Percentiles rank a stretch among this genome's conserved stretches.
Evolutionary conservation across 2,797 vertebrate genomes (phyloP).

Genomic region (Chelmon rostratus): DNA sequence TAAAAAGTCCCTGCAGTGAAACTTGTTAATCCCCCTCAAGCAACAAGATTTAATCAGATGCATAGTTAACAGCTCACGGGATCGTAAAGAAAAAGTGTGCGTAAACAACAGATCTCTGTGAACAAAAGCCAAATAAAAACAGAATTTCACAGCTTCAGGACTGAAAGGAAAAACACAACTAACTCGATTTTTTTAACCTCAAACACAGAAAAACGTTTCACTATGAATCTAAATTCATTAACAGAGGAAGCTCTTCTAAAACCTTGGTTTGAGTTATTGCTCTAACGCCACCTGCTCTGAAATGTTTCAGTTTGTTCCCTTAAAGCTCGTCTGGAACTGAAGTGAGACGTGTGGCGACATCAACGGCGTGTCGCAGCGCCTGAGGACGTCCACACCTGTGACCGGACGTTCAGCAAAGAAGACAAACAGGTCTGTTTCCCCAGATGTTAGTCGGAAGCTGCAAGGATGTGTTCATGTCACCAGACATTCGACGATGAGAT

Average conservation of each 20-base stretch:
- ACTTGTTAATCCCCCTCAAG: not conserved
- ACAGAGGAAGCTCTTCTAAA: not conserved
- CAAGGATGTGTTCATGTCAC: too few species aligned
- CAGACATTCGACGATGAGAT: too few species aligned
- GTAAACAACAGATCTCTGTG: conserved; percentile 27
- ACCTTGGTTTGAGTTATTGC: not conserved
- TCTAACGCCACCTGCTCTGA: not conserved
- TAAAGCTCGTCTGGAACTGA: not conserved
- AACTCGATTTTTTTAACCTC: not conserved
- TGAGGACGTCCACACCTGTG: too few species aligned
- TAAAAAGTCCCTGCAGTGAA: not conserved
- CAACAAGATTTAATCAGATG: conserved; percentile 15
- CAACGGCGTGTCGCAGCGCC: too few species aligned
- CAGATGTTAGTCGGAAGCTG: too few species aligned
- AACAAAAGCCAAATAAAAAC: conserved; percentile 28
- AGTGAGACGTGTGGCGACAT: too few species aligned
- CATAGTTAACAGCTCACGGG: conserved; percentile 39
- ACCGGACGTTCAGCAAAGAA: not conserved
- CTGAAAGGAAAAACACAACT: conserved; percentile 8
- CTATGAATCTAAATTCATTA: not conserved
- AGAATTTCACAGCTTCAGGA: conserved; percentile 42
- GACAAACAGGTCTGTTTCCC: too few species aligned
- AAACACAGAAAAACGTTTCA: not conserved
- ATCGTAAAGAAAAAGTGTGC: not conserved
- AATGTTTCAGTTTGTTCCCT: conserved; percentile 31